Conservation (phyloP, 2,888 invertebrate species). For the Tupiocoris notatus region DNA sequence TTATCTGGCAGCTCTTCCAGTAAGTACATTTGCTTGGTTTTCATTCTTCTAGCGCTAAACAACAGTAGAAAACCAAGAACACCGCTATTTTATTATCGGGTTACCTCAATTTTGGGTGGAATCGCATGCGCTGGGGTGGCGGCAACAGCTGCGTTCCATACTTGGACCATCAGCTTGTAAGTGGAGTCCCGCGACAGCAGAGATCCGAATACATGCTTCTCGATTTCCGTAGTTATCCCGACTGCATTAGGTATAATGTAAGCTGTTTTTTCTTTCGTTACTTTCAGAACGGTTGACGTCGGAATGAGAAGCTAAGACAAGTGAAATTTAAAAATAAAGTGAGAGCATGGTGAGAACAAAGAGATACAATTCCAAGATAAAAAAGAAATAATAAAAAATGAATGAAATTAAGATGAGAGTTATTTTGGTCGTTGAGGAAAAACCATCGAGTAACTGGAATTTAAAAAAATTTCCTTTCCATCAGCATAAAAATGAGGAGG, state of each 20-base stretch:
- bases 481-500: no score
- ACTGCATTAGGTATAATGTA: conserved; percentile 93
- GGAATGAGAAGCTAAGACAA: conserved; percentile 78
- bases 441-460: not conserved
- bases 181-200: conserved; percentile 85
- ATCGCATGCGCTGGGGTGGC: conserved; percentile 53
- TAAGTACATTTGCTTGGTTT: no score
- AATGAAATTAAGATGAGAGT: no score
- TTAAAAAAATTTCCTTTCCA: not conserved
- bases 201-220: conserved; percentile 84
- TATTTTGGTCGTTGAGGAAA: no score
- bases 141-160: conserved; percentile 69
- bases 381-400: no score
- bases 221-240: conserved; percentile 78
- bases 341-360: no score
- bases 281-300: conserved; percentile 76
- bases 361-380: no score
- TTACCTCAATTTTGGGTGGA: conserved; percentile 49
- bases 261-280: conserved; percentile 91
- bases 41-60: no score
- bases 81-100: no score
- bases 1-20: no score
- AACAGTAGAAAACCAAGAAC: no score
- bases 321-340: not conserved
- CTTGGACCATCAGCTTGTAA: conserved; percentile 80